phyloP scores from a whole-genome alignment of 2,888 invertebrate species.

The Cacoxenus indagator region DNA sequence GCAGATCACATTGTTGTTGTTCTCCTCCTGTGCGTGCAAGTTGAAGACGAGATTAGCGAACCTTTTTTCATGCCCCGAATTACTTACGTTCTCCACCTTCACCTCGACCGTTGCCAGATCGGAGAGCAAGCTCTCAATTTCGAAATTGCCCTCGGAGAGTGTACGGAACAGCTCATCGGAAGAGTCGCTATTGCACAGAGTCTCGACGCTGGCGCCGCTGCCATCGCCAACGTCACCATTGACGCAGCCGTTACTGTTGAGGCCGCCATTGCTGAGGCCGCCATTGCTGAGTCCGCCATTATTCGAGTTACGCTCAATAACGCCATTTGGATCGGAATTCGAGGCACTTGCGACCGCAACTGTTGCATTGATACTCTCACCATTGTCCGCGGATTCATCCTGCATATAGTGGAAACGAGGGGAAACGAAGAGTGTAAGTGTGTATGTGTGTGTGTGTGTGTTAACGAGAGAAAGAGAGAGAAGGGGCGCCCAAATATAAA shows the following conservation, averaged over 20 bases:
- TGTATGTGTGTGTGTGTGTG: not conserved
- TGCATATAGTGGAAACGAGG: constrained; percentile 18
- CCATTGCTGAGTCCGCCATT: constrained; percentile 31
- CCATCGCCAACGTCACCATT: constrained; percentile 29
- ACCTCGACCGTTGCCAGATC: constrained; percentile 82
- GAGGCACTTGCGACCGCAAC: not conserved
- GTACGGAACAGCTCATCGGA: constrained; percentile 87
- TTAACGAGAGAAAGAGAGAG: not conserved
- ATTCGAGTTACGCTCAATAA: constrained; percentile 29
- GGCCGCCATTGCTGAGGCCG: constrained; percentile 33
- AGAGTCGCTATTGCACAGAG: constrained; percentile 73
- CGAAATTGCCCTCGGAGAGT: constrained; percentile 86
- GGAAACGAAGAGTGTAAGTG: not conserved
- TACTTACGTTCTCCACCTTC: constrained; percentile 74
- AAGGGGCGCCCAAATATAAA: not conserved
- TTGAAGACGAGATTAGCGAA: constrained; percentile 16
- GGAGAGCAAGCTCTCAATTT: constrained; percentile 86
- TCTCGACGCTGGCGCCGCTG: constrained; percentile 63
- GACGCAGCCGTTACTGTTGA: constrained; percentile 29
- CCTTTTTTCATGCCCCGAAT: constrained; percentile 18
- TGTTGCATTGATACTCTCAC: constrained; percentile 44
- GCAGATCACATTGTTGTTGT: constrained; percentile 56
- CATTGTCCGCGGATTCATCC: constrained; percentile 56
- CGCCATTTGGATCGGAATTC: constrained; percentile 15
- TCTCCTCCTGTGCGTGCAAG: constrained; percentile 71